phyloP scores from a whole-genome alignment of 1,140 invertebrate species.

The Drosophila oshimai region DNA sequence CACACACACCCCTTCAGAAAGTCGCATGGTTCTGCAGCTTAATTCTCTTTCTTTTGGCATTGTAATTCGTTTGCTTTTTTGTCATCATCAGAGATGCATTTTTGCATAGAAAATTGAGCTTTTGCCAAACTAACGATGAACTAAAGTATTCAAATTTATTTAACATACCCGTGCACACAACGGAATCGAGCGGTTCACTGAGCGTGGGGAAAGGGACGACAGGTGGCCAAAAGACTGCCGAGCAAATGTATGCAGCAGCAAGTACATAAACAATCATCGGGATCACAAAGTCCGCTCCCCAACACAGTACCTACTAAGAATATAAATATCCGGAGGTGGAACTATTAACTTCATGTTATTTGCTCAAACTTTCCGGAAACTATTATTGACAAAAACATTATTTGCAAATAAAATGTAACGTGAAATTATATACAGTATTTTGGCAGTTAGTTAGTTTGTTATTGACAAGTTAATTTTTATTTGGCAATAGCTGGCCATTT shows the following conservation, averaged over 20 bases:
- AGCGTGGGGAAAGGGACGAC: neutral
- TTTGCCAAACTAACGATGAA: conserved; percentile 78
- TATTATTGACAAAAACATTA: no score
- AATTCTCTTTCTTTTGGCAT: conserved; percentile 36
- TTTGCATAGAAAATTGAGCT: conserved; percentile 75
- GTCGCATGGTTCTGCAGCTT: conserved; percentile 5
- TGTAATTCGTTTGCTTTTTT: conserved; percentile 68
- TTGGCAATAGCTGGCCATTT: no score
- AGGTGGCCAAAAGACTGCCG: neutral
- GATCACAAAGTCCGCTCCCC: conserved; percentile 26
- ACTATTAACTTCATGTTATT: no score
- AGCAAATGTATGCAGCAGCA: conserved; percentile 39
- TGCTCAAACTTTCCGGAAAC: no score
- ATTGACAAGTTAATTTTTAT: no score
- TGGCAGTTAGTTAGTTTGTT: no score
- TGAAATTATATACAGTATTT: no score
- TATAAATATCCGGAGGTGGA: no score
- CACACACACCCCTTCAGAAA: conserved; percentile 25
- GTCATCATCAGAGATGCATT: conserved; percentile 67
- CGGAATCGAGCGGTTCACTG: conserved; percentile 2
- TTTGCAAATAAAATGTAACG: no score
- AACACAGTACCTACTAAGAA: neutral
- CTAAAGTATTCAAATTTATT: conserved; percentile 80
- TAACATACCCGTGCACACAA: conserved; percentile 55
- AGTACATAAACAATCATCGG: conserved; percentile 55